Evolutionary conservation across 1,140 invertebrate species (phyloP).

Genomic region (Diorhabda elongata): DNA sequence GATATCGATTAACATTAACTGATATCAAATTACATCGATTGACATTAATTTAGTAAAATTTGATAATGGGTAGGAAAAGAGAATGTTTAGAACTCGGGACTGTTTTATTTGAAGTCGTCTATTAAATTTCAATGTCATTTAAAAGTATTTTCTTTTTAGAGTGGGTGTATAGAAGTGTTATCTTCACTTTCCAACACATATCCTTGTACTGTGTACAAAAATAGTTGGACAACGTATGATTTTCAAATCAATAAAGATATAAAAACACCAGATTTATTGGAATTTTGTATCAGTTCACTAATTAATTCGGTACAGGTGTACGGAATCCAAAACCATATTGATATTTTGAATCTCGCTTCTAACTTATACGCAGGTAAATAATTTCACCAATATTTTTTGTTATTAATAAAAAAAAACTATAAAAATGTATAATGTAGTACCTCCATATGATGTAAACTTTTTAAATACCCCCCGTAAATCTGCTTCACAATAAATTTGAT

Average conservation of each 20-base stretch:
- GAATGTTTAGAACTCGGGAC: too few species aligned
- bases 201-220: slow-evolving; percentile 50
- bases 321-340: slow-evolving; percentile 61
- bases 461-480: too few species aligned
- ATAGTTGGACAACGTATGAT: slow-evolving; percentile 48
- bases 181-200: slow-evolving; percentile 50
- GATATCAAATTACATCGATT: too few species aligned
- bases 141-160: slow-evolving; percentile 41
- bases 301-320: slow-evolving; percentile 57
- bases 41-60: too few species aligned
- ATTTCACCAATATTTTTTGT: slow-evolving; percentile 1
- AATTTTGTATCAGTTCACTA: slow-evolving; percentile 51
- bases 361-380: slow-evolving; percentile 61
- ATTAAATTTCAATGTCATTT: too few species aligned
- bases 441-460: too few species aligned
- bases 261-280: slow-evolving; percentile 37
- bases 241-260: slow-evolving; percentile 11
- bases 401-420: not conserved
- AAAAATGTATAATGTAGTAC: too few species aligned
- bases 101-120: too few species aligned
- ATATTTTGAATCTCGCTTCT: slow-evolving; percentile 58
- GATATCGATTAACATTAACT: too few species aligned
- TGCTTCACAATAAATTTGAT: too few species aligned
- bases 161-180: slow-evolving; percentile 55
- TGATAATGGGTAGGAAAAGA: too few species aligned